Percentiles rank a stretch among this genome's conserved stretches.
phyloP scores from a whole-genome alignment of 2,113 vertebrate species.

The Rhineura floridana region DNA sequence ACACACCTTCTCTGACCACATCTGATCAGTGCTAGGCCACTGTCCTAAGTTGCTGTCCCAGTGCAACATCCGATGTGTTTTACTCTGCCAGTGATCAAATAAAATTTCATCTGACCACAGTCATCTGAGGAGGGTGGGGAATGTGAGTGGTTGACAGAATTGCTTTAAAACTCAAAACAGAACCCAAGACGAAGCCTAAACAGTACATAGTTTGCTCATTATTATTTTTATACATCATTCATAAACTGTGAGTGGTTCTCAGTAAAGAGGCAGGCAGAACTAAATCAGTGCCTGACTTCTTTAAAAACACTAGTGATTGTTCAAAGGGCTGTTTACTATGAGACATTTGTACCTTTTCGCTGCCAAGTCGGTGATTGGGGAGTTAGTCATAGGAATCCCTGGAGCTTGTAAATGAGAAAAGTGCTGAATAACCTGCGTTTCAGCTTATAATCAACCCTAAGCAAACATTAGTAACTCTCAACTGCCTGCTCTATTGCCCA shows the following conservation, averaged over 20 bases:
- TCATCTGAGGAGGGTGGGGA: background rate
- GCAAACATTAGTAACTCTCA: slow-evolving; percentile 63
- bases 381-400: slow-evolving; percentile 69
- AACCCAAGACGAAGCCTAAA: slow-evolving; percentile 16
- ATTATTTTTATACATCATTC: slow-evolving; percentile 39
- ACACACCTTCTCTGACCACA: background rate
- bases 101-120: slow-evolving; percentile 3
- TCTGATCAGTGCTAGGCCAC: background rate
- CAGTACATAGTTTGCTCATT: slow-evolving; percentile 10
- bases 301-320: slow-evolving; percentile 47
- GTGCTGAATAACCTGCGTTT: slow-evolving; percentile 71
- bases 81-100: background rate
- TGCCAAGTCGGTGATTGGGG: slow-evolving; percentile 61
- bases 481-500: slow-evolving; percentile 41
- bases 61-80: background rate
- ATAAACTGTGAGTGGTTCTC: slow-evolving; percentile 25
- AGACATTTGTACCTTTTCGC: slow-evolving; percentile 11
- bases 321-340: slow-evolving; percentile 57
- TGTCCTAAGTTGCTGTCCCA: background rate
- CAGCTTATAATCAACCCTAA: slow-evolving; percentile 66
- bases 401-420: slow-evolving; percentile 69
- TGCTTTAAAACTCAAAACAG: slow-evolving; percentile 47
- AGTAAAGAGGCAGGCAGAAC: slow-evolving; percentile 32
- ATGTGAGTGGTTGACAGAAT: background rate
- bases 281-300: background rate